phyloP scores from a whole-genome alignment of 2,797 vertebrate genomes.

The Corythornis leucogaster region DNA sequence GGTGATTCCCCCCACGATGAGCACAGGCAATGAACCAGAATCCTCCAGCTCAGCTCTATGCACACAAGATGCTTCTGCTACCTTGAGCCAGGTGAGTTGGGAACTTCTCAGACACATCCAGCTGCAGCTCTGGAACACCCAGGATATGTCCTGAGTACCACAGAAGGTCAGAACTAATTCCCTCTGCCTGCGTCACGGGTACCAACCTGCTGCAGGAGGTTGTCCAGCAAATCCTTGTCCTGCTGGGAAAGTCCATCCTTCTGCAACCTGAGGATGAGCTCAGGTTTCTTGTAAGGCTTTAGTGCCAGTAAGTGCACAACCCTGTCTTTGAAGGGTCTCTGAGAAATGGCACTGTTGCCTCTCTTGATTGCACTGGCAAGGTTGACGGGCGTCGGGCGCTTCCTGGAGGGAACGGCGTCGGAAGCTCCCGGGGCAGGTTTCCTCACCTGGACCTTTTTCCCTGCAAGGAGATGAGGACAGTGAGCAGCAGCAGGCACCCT shows the following conservation, averaged over 20 bases:
- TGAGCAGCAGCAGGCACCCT: constrained; percentile 41
- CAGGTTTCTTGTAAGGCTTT: constrained; percentile 95
- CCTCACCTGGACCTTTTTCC: constrained; percentile 94
- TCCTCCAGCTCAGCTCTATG: background rate
- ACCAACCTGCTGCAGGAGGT: constrained; percentile 93
- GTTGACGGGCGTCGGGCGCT: constrained; percentile 91
- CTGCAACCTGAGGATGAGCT: constrained; percentile 93
- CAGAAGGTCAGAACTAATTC: background rate
- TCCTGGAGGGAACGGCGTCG: constrained; percentile 89
- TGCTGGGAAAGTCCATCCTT: constrained; percentile 89
- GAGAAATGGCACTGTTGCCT: constrained; percentile 63
- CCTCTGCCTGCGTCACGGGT: constrained; percentile 10
- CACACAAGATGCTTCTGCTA: background rate
- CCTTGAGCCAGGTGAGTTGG: rapidly evolving
- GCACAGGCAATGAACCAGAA: background rate
- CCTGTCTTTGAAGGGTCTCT: constrained; percentile 90
- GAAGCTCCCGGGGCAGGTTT: constrained; percentile 88
- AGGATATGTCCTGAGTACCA: background rate
- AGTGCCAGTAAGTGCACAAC: constrained; percentile 95
- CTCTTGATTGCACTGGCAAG: constrained; percentile 89
- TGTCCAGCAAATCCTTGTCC: constrained; percentile 93
- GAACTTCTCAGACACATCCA: background rate
- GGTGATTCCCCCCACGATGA: background rate
- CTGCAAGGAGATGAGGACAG: constrained; percentile 71
- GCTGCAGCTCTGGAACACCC: background rate